Evolutionary conservation across 2,888 invertebrate genomes (phyloP).

Genomic region (Stenolophus ochropezus): DNA sequence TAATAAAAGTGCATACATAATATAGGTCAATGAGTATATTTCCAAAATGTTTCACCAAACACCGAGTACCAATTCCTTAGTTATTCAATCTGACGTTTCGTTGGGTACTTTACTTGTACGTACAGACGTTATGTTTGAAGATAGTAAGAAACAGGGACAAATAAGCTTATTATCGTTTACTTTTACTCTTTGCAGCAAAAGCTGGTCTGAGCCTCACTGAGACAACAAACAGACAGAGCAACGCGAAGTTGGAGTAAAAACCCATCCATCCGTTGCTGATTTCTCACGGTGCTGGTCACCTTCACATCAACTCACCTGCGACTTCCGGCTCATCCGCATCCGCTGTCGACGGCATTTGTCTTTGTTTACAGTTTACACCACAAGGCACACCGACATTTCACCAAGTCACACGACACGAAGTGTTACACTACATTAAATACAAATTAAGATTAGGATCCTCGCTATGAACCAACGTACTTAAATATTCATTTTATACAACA

Average conservation of each 20-base stretch:
- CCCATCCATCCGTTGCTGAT: not conserved
- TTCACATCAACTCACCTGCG: slow-evolving; percentile 46
- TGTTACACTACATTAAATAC: not conserved
- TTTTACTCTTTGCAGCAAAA: not conserved
- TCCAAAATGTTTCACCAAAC: no score
- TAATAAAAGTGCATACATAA: no score
- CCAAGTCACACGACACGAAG: not conserved
- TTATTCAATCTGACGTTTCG: no score
- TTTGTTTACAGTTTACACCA: not conserved
- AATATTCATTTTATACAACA: no score
- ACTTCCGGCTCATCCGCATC: slow-evolving; percentile 45
- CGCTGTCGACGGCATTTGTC: slow-evolving; percentile 30
- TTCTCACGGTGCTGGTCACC: slow-evolving; percentile 17
- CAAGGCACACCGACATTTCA: no score
- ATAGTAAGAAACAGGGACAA: not conserved
- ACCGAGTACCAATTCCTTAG: no score
- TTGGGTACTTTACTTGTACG: no score
- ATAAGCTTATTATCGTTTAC: not conserved
- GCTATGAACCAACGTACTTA: no score
- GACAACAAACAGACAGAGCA: not conserved
- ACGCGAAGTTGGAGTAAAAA: no score
- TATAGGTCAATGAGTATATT: no score
- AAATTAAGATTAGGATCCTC: no score
- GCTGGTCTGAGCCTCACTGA: not conserved
- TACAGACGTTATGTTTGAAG: no score